Evolutionary conservation across 2,797 vertebrate genomes (phyloP), one percentile per base, ranked within the genome.

Genomic region (Hyperoplus immaculatus): DNA sequence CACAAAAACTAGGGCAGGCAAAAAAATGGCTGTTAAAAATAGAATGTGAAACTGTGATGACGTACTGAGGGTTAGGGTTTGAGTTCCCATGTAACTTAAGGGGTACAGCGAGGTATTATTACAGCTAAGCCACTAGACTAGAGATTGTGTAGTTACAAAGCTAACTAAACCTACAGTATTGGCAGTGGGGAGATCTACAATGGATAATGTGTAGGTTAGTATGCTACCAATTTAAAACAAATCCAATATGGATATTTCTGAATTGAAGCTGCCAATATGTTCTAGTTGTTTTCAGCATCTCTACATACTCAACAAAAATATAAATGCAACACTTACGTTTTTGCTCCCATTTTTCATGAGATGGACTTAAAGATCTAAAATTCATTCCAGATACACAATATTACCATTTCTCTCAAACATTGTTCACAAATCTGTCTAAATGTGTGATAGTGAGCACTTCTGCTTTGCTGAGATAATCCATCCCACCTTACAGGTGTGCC

Each of bases 201-300:
- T 46, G 36, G 38, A 14, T 65, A 55, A 45, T 15, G 4, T 46
- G 41, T 5, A 2, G n/a, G 36, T 14, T 39, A 13, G 4, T 49
- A 58, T 10, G 13, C 61, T 42, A 14, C 50, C 1, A 51, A 39
- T 29, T 29, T 15, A 15, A 55, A 70, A 60, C 63, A 53, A 49
- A 66, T 66, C 43, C 42, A 69, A 72, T 51, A 59, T 56, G 61
- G 57, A 18, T 56, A 15, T 55, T 75, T 55, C 43, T 46, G 43
- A 64, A 15, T 7, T 43, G 43, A 55, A 70, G 42, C 8, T 18
- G 45, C 1, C 2, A 13, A 12, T 39, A 41, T 42, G 57, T 81
- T 13, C 5, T 14, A 38, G n/a, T 6, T 54, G 51, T 54, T 73
- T 66, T 63, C 39, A 67, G 7, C 9, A 18, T 64, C 21, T 78